Conservation (phyloP, 1,140 invertebrate species). For the Schlechtendalia chinensis region DNA sequence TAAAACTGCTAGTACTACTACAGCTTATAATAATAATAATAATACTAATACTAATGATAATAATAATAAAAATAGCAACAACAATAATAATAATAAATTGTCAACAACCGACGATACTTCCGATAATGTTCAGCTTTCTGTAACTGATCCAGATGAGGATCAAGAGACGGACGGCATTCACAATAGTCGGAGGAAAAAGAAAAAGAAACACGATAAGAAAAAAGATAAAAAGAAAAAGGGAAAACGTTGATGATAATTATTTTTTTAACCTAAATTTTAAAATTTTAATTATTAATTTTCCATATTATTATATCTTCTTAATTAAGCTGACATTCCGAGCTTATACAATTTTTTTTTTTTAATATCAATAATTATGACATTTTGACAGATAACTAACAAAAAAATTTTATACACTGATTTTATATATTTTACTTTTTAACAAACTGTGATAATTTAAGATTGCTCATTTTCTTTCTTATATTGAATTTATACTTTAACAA, state of each 20-base stretch:
- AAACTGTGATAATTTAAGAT: constrained; percentile 48
- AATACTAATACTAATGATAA: too few species aligned
- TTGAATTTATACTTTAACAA: neutral
- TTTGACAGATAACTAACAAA: neutral
- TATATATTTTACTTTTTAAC: constrained; percentile 37
- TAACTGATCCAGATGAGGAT: constrained; percentile 8
- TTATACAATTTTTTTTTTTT: constrained; percentile 15
- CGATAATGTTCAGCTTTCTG: neutral
- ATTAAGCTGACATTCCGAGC: constrained; percentile 40
- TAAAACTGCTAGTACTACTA: too few species aligned
- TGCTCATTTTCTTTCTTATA: constrained; percentile 41
- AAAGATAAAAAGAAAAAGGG: constrained; percentile 42
- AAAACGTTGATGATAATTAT: constrained; percentile 43
- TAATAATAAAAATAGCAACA: too few species aligned
- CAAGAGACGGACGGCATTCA: constrained; percentile 21
- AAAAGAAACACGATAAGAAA: constrained; percentile 42
- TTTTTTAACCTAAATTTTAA: constrained; percentile 19
- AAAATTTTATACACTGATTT: constrained; percentile 30
- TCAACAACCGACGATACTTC: too few species aligned
- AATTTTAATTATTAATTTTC: neutral
- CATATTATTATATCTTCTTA: neutral
- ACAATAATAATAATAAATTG: too few species aligned
- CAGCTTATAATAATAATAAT: too few species aligned
- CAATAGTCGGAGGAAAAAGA: constrained; percentile 37
- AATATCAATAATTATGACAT: neutral